These are phyloP conservation scores for Herpetotheres cachinnans DNA, from an alignment of 2,113 vertebrate species.

Conservation along the genomic window DNA sequence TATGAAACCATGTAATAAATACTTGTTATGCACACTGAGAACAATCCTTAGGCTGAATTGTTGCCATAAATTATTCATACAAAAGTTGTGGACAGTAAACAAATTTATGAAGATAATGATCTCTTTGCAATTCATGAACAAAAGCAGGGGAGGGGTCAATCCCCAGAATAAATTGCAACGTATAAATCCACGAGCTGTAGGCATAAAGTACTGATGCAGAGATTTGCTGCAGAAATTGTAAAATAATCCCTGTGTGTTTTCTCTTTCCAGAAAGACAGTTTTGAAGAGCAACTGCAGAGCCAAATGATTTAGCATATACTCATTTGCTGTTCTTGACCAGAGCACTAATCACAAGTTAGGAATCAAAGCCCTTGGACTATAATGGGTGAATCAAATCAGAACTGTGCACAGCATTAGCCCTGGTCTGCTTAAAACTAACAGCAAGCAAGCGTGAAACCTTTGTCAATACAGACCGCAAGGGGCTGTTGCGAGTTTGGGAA, in stretches of 20 bases:
- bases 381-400: slow-evolving; percentile 35
- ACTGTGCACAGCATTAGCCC: slow-evolving; percentile 18
- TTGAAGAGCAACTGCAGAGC: slow-evolving; percentile 36
- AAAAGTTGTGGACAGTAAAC: slow-evolving; percentile 57
- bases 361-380: slow-evolving; percentile 39
- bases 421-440: slow-evolving; percentile 6
- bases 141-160: slow-evolving; percentile 38
- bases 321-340: slow-evolving; percentile 45
- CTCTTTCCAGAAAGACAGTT: background rate
- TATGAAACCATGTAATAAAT: slow-evolving; percentile 47
- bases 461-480: background rate
- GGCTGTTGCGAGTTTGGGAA: slow-evolving; percentile 23
- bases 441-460: background rate
- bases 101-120: slow-evolving; percentile 59
- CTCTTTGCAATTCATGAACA: slow-evolving; percentile 59
- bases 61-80: slow-evolving; percentile 58
- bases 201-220: slow-evolving; percentile 1
- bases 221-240: slow-evolving; percentile 25
- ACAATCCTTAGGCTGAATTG: slow-evolving; percentile 40
- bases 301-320: slow-evolving; percentile 28
- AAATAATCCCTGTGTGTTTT: slow-evolving; percentile 8
- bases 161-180: slow-evolving; percentile 22
- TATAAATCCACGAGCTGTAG: slow-evolving; percentile 34
- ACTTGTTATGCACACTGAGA: slow-evolving; percentile 44
- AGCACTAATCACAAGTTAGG: slow-evolving; percentile 23